phyloP scores from a whole-genome alignment of 2,888 invertebrate species.

The Brachypterus glaber region DNA sequence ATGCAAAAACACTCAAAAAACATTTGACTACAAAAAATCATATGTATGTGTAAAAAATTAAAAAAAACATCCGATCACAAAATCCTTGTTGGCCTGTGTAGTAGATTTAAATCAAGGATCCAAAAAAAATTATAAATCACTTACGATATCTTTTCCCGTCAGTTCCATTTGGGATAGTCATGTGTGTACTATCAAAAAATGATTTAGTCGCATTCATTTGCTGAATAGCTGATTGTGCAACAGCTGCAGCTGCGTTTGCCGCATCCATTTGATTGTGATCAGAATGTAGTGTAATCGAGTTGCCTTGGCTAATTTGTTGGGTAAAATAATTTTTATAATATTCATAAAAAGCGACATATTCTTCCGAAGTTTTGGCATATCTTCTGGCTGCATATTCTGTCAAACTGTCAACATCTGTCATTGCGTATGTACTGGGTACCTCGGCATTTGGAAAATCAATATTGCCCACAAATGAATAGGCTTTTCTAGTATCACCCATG shows the following conservation, averaged over 20 bases:
- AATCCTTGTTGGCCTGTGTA: too few species aligned
- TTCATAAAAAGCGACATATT: slow-evolving; percentile 59
- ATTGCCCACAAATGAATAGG: slow-evolving; percentile 39
- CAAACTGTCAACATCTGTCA: slow-evolving; percentile 60
- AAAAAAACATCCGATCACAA: too few species aligned
- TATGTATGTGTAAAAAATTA: too few species aligned
- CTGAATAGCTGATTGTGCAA: slow-evolving; percentile 78
- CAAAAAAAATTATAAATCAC: slow-evolving; percentile 26
- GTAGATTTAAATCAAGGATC: too few species aligned
- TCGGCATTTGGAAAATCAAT: slow-evolving; percentile 39
- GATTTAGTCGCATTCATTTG: slow-evolving; percentile 47
- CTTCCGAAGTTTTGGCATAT: slow-evolving; percentile 62
- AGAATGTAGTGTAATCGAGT: slow-evolving; percentile 42
- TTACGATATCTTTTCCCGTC: slow-evolving; percentile 58
- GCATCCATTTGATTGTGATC: slow-evolving; percentile 55
- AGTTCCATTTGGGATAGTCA: slow-evolving; percentile 50
- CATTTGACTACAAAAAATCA: slow-evolving; percentile 1
- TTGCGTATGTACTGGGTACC: slow-evolving; percentile 43
- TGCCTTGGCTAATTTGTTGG: slow-evolving; percentile 50
- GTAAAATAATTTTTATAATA: slow-evolving; percentile 68
- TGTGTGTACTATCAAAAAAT: slow-evolving; percentile 40
- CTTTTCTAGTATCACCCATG: slow-evolving; percentile 40
- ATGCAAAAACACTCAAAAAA: too few species aligned
- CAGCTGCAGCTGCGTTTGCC: slow-evolving; percentile 79
- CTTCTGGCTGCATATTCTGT: slow-evolving; percentile 68